Conservation (phyloP, 2,797 vertebrate genomes). For the Sparus aurata region DNA sequence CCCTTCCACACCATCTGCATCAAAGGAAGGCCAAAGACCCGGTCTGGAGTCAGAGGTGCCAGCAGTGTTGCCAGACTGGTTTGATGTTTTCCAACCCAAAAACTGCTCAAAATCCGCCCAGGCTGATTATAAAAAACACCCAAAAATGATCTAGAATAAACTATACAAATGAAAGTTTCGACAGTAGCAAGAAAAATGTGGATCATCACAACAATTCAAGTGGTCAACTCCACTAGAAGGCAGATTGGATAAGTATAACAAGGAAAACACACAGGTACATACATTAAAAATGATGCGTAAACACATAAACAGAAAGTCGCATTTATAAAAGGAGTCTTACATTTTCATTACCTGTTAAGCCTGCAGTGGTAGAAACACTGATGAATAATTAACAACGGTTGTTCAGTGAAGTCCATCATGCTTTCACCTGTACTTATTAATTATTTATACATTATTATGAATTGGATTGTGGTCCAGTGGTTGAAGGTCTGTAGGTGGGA, state of each 20-base stretch:
- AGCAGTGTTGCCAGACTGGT: neutral
- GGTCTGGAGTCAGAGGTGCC: conserved; percentile 43
- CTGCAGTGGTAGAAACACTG: neutral
- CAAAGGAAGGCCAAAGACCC: neutral
- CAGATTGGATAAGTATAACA: too few relatives aligned
- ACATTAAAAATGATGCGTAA: too few relatives aligned
- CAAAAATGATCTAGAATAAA: too few relatives aligned
- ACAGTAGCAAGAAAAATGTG: too few relatives aligned
- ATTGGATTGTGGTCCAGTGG: neutral
- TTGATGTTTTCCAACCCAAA: too few relatives aligned
- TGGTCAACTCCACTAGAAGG: too few relatives aligned
- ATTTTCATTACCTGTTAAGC: neutral
- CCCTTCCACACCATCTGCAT: conserved; percentile 29
- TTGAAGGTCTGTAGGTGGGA: neutral
- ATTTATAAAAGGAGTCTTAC: neutral
- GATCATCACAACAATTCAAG: too few relatives aligned
- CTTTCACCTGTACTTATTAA: neutral
- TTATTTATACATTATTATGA: neutral
- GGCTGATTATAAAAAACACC: too few relatives aligned
- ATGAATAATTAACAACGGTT: neutral
- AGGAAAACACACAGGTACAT: too few relatives aligned
- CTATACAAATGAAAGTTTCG: too few relatives aligned
- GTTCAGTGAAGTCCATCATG: neutral
- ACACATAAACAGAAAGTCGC: too few relatives aligned
- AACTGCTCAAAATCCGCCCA: too few relatives aligned